These are phyloP conservation scores for Pedionomus torquatus DNA, from an alignment of 2,113 vertebrate species.

Conservation along the genomic window DNA sequence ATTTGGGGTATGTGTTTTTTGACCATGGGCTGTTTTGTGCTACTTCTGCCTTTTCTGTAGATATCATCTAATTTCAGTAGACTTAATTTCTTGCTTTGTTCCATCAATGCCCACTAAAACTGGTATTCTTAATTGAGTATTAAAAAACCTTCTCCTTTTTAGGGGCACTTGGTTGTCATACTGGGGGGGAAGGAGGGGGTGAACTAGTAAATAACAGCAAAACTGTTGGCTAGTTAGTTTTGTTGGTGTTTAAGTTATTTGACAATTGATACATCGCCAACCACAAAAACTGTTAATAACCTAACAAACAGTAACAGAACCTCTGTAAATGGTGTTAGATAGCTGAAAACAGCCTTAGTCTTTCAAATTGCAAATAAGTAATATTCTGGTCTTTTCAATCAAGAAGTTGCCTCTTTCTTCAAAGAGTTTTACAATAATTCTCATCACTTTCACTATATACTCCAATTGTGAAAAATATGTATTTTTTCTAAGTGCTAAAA, in stretches of 20 bases:
- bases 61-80: neutral
- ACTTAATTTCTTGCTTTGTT: neutral
- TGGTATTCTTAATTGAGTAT: neutral
- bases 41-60: neutral
- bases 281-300: neutral
- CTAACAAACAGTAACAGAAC: neutral
- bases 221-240: neutral
- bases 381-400: neutral
- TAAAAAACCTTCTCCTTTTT: rapidly evolving
- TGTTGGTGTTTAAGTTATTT: neutral
- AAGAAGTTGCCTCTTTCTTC: neutral
- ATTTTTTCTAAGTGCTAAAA: neutral
- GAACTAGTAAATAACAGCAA: neutral
- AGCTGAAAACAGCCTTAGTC: neutral
- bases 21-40: neutral
- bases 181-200: neutral
- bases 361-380: neutral
- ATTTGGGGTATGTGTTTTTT: neutral
- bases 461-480: neutral
- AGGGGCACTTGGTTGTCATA: neutral
- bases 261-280: neutral
- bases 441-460: neutral
- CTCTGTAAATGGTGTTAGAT: neutral
- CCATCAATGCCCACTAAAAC: neutral
- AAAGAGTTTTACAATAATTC: neutral